Percentiles rank a stretch among this genome's conserved stretches.
These are phyloP conservation scores for Cyrtonyx montezumae DNA, from an alignment of 2,113 vertebrate genomes.

Conservation along the genomic window DNA sequence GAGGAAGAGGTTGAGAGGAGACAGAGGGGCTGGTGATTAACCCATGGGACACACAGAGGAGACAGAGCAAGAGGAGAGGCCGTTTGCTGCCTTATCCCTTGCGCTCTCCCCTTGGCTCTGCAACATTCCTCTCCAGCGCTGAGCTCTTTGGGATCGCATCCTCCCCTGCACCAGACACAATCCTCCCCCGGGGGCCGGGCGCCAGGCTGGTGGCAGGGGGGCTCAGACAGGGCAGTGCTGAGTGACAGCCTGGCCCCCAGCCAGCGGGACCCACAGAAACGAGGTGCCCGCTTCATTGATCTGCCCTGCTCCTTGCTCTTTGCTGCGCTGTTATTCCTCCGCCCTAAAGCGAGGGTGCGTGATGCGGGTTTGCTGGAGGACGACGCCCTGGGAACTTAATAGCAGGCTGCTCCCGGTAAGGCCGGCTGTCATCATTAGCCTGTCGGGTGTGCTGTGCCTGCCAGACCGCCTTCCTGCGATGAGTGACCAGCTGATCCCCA, in stretches of 20 bases:
- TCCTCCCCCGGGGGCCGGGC: constrained; percentile 40
- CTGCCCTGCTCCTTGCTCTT: background rate
- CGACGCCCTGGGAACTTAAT: background rate
- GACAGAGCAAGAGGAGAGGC: background rate
- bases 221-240: background rate
- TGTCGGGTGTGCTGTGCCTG: background rate
- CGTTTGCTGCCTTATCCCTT: background rate
- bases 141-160: background rate
- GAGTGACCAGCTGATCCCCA: background rate
- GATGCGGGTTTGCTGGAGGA: background rate
- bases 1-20: background rate
- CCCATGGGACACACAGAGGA: rapidly evolving
- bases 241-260: constrained; percentile 43
- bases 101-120: background rate
- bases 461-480: background rate
- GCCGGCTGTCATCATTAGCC: background rate
- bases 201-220: constrained; percentile 51
- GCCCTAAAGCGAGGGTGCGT: rapidly evolving
- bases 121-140: background rate
- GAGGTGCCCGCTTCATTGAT: rapidly evolving
- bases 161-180: constrained; percentile 41
- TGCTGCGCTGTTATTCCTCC: background rate
- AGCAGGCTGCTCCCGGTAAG: background rate
- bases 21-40: background rate
- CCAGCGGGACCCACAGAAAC: background rate